Percentiles rank a stretch among this genome's conserved stretches.
Conservation (phyloP, 1,140 invertebrate genomes). For the Pachyrhynchus sulphureomaculatus region DNA sequence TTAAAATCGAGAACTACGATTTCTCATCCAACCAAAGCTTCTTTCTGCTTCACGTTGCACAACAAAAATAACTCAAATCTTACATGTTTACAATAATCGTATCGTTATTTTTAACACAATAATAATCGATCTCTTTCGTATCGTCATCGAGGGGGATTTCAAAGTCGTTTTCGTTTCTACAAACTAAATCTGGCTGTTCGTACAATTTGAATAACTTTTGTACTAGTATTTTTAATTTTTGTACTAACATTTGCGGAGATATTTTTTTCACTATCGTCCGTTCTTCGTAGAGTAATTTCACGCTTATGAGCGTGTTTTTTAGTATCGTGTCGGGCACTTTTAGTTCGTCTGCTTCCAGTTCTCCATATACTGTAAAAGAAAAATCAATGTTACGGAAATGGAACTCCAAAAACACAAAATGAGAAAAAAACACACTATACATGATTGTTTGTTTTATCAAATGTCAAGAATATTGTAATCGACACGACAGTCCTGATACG, state of each 20-base stretch:
- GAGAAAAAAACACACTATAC: no score
- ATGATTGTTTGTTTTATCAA: no score
- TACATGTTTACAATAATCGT: slow-evolving; percentile 56
- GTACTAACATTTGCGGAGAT: slow-evolving; percentile 75
- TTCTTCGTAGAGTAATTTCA: slow-evolving; percentile 60
- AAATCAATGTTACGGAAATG: slow-evolving; percentile 24
- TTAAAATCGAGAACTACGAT: no score
- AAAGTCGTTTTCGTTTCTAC: slow-evolving; percentile 59
- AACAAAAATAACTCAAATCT: not conserved
- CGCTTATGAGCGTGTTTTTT: slow-evolving; percentile 68
- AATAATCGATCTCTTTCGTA: slow-evolving; percentile 77
- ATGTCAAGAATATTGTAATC: no score
- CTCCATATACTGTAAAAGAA: slow-evolving; percentile 72
- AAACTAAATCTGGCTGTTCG: slow-evolving; percentile 53
- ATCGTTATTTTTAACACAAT: slow-evolving; percentile 82
- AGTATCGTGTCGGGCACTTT: slow-evolving; percentile 63
- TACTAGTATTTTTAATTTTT: slow-evolving; percentile 74
- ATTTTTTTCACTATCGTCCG: slow-evolving; percentile 67
- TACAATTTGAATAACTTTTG: slow-evolving; percentile 67
- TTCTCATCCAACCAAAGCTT: no score
- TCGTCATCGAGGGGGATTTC: slow-evolving; percentile 77
- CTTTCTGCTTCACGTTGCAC: no score
- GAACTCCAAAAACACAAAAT: slow-evolving; percentile 19
- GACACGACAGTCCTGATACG: no score
- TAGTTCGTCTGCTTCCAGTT: slow-evolving; percentile 71